A percentile compares a stretch with the other conserved stretches of the same genome.
These are phyloP conservation scores for Lithosia quadra DNA, from an alignment of 2,888 invertebrate genomes.

Conservation along the genomic window DNA sequence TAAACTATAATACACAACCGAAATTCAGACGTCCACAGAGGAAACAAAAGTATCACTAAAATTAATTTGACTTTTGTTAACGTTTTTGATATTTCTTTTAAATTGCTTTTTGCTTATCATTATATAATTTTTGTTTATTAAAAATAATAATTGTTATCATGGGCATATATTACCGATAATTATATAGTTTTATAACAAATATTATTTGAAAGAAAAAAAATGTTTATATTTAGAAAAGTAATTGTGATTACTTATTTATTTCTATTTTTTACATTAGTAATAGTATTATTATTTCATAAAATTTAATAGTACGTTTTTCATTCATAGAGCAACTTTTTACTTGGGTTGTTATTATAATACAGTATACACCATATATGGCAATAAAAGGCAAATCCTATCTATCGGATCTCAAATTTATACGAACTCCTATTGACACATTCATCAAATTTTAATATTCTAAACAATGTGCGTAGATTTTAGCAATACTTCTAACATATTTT, in stretches of 20 bases:
- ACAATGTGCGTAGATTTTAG: constrained; percentile 77
- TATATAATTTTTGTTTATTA: constrained; percentile 15
- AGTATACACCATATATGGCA: constrained; percentile 30
- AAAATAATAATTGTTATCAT: not conserved
- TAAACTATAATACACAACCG: constrained; percentile 65
- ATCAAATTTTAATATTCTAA: constrained; percentile 51
- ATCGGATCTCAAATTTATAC: constrained; percentile 44
- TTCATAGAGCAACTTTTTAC: constrained; percentile 22
- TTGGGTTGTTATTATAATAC: constrained; percentile 31
- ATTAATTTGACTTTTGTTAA: constrained; percentile 78
- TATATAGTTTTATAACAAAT: not conserved
- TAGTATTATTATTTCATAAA: constrained; percentile 12
- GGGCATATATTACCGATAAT: not conserved
- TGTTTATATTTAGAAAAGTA: not conserved
- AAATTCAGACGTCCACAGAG: constrained; percentile 62
- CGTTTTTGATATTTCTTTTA: constrained; percentile 67
- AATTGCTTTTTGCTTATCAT: constrained; percentile 61
- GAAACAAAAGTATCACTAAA: constrained; percentile 51
- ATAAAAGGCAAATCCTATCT: constrained; percentile 42
- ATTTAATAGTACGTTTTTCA: constrained; percentile 23
- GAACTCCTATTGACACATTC: constrained; percentile 49
- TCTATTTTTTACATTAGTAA: not conserved
- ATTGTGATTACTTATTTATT: constrained; percentile 7
- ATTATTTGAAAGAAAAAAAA: not conserved
- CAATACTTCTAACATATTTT: constrained; percentile 60